Evolutionary conservation across 2,113 vertebrate genomes (phyloP).

Genomic region (Fregata magnificens): DNA sequence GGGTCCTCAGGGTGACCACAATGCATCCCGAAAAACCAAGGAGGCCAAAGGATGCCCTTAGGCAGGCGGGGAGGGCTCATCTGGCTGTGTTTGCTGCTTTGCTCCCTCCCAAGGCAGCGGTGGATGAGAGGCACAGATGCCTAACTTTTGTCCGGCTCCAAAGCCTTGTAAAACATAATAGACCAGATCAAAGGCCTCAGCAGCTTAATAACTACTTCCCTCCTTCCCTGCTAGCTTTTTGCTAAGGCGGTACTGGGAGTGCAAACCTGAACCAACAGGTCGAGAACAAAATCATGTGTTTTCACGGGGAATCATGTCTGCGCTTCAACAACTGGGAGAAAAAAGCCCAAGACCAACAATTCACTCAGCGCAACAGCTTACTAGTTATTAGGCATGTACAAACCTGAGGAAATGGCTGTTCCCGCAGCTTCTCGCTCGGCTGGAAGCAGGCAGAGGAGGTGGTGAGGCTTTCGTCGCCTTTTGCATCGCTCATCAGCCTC

Average conservation of each 20-base stretch:
- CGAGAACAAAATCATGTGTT: neutral
- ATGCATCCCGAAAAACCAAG: fast-evolving
- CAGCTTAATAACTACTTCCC: conserved; percentile 32
- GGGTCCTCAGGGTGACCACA: fast-evolving
- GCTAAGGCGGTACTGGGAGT: neutral
- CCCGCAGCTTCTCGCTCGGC: neutral
- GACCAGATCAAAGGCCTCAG: conserved; percentile 49
- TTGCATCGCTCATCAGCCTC: fast-evolving
- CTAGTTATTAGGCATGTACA: conserved; percentile 11
- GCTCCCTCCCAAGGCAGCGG: neutral
- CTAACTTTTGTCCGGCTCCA: neutral
- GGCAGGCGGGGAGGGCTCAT: neutral
- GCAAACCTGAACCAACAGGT: conserved; percentile 23
- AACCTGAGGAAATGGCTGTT: conserved; percentile 15
- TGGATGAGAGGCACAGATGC: neutral
- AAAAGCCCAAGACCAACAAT: neutral
- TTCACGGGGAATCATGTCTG: neutral
- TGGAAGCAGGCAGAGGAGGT: neutral
- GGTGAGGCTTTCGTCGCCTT: neutral
- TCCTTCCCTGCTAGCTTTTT: conserved; percentile 10
- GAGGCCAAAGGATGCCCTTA: neutral
- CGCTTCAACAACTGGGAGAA: neutral
- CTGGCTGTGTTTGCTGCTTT: neutral
- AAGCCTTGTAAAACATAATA: conserved; percentile 41
- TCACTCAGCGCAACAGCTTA: neutral